Base-by-base conservation (phyloP, 2,797 vertebrate genomes). In the Muscicapa comitata region DNA sequence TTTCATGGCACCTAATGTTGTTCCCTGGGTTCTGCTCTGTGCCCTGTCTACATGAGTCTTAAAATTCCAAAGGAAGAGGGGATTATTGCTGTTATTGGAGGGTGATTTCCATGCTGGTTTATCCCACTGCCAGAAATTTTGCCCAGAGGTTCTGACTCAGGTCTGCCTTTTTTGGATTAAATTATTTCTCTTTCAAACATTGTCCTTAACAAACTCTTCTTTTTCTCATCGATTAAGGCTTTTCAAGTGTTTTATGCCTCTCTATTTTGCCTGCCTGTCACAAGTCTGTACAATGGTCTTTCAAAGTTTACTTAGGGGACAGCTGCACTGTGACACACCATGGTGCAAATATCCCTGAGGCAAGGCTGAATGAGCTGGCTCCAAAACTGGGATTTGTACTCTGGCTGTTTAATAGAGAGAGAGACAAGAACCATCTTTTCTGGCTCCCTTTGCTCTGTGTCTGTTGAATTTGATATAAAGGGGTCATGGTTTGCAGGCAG, bases 101-200 rank as follows among this genome's bases (percentile, higher is more conserved):
- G 28, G 47, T 4, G 1, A 62, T 86, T 58, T 83, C 76, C 66
- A 33, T 25, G 59, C 35, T 71, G 55, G 14, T 62, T 21, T 33
- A 80, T 82, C 38, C 45, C 55, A 37, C 50, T 48, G 48, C 19
- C 63, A 88, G 63, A 81, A 86, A 72, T 38, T 81, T 74, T 86
- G 66, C 58, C 76, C 0, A 0, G 48, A 84, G 43, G 11, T 89
- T 87, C 78, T 61, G 26, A 80, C n/a, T 78, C 88, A 73, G 65
- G 37, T 93, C 84, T 89, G 57, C 29, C 17, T 68, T 92, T 93
- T 95, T 74, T 42, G 10, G 47, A 68, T 84, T 84, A 93, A 93
- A 86, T 70, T 59, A 66, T 81, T 94, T 92, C 24, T 77, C 47
- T 93, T 91, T 86, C 58, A 85, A 70, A 48, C 4, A 23, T 14